These are phyloP conservation scores for Itoplectis maculator DNA, from an alignment of 2,888 invertebrate species.

Conservation along the genomic window DNA sequence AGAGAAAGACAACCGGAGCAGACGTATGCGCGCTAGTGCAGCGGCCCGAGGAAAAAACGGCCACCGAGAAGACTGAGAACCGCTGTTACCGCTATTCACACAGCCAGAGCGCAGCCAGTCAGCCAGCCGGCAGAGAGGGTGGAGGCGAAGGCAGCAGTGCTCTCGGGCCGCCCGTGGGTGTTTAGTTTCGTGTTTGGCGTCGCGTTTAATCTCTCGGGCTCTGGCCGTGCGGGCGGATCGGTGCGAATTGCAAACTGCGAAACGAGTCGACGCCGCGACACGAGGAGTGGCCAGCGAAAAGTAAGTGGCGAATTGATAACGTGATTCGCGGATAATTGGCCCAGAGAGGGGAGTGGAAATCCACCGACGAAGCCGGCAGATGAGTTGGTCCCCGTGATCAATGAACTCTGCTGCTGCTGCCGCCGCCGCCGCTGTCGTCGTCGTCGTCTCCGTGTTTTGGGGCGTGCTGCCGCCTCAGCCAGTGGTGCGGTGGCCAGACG, in stretches of 20 bases:
- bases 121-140: conserved; percentile 53
- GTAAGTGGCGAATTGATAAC: conserved; percentile 54
- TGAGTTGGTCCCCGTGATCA: conserved; percentile 74
- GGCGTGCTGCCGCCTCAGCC: conserved; percentile 76
- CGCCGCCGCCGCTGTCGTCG: background rate
- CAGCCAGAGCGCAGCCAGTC: background rate
- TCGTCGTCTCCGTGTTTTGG: conserved; percentile 74
- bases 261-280: conserved; percentile 40
- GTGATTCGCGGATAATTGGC: background rate
- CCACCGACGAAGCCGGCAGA: conserved; percentile 64
- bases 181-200: conserved; percentile 69
- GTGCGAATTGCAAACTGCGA: conserved; percentile 16
- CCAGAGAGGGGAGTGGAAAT: conserved; percentile 13
- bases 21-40: background rate
- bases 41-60: background rate
- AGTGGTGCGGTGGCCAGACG: conserved; percentile 5
- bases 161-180: conserved; percentile 55
- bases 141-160: conserved; percentile 45
- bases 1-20: background rate
- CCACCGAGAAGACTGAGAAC: conserved; percentile 39
- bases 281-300: conserved; percentile 52
- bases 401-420: conserved; percentile 77
- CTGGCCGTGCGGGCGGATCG: conserved; percentile 13
- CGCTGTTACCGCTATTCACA: conserved; percentile 49
- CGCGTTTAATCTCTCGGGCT: conserved; percentile 57